Conservation (phyloP, 2,797 vertebrate species). For the Hephaestus fuliginosus region DNA sequence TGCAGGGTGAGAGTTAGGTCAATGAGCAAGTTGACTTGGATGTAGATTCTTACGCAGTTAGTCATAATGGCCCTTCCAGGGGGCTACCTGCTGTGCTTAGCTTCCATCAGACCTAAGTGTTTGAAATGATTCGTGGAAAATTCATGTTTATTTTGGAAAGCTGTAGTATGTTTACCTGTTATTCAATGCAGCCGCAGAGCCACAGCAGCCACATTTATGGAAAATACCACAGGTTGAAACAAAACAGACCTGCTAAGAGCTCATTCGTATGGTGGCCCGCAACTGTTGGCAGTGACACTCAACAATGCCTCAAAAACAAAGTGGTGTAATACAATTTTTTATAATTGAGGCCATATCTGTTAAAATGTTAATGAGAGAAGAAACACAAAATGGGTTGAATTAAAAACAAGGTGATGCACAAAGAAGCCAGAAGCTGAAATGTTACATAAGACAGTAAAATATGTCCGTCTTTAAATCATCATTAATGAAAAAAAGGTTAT, state of each 20-base stretch:
- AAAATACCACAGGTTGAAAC: background rate
- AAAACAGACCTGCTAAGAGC: background rate
- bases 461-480: background rate
- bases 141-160: background rate
- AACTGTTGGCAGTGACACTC: slow-evolving; percentile 14
- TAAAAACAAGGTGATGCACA: background rate
- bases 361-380: slow-evolving; percentile 2
- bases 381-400: too few species aligned
- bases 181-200: background rate
- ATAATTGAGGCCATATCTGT: background rate
- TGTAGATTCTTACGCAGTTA: background rate
- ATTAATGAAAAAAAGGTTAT: background rate
- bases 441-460: too few species aligned
- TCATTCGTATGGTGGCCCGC: background rate
- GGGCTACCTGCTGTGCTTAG: background rate
- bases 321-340: slow-evolving; percentile 32
- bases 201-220: background rate
- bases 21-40: background rate
- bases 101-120: background rate
- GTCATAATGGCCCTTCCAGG: too few species aligned
- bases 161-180: rapidly evolving
- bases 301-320: slow-evolving; percentile 34
- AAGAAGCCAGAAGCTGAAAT: background rate
- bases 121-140: background rate
- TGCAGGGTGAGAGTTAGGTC: too few species aligned